A percentile compares a stretch with the other conserved stretches of the same genome.
These are phyloP conservation scores for Heliconius melpomene DNA, from an alignment of 1,140 invertebrate species.

Conservation along the genomic window DNA sequence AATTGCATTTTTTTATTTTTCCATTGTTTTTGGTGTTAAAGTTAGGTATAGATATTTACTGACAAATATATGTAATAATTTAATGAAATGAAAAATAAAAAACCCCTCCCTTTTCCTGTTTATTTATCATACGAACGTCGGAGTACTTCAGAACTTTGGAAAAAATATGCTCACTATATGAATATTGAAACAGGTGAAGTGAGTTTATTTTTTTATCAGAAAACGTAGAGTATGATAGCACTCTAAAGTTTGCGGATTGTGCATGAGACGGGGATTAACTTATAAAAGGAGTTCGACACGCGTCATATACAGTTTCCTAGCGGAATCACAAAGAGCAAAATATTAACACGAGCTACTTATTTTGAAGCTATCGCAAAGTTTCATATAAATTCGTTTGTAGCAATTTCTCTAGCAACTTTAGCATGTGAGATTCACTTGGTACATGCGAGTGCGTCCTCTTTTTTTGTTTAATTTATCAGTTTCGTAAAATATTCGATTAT, in stretches of 20 bases:
- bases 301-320: slow-evolving; percentile 54
- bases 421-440: slow-evolving; percentile 51
- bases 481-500: slow-evolving; percentile 35
- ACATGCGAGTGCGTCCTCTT: slow-evolving; percentile 42
- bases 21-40: no score
- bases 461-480: slow-evolving; percentile 39
- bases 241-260: slow-evolving; percentile 71
- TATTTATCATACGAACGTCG: not conserved
- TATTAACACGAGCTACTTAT: slow-evolving; percentile 75
- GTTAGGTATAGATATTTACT: no score
- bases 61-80: no score
- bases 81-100: not conserved
- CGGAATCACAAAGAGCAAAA: slow-evolving; percentile 70
- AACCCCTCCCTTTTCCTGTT: not conserved
- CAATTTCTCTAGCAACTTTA: slow-evolving; percentile 62
- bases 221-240: slow-evolving; percentile 42
- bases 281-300: slow-evolving; percentile 69
- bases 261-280: slow-evolving; percentile 71
- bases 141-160: slow-evolving; percentile 4
- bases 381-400: slow-evolving; percentile 59
- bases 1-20: no score
- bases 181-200: slow-evolving; percentile 16
- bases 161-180: slow-evolving; percentile 2
- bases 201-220: not conserved
- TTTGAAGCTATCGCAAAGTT: slow-evolving; percentile 71